phyloP scores from a whole-genome alignment of 2,113 vertebrate species.

The Cololabis saira region DNA sequence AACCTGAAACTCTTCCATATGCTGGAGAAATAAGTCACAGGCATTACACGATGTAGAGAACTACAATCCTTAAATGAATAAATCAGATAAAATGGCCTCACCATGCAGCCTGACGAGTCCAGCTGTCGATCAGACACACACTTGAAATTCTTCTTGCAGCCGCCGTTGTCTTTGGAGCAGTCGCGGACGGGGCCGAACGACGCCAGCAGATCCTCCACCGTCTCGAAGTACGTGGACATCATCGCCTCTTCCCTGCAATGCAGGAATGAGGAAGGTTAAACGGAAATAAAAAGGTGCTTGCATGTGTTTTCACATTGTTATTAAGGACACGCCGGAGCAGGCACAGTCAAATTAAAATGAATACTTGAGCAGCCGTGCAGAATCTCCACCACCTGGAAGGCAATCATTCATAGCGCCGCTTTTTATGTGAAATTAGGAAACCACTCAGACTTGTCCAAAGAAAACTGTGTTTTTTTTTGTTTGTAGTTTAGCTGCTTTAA shows the following conservation, averaged over 20 bases:
- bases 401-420: constrained; percentile 8
- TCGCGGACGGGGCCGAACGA: constrained; percentile 97
- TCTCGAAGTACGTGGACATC: constrained; percentile 97
- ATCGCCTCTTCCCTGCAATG: constrained; percentile 94
- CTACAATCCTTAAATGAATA: background rate
- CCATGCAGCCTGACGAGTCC: constrained; percentile 96
- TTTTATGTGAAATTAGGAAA: constrained; percentile 25
- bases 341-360: constrained; percentile 3
- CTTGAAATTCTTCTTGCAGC: constrained; percentile 97
- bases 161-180: constrained; percentile 95
- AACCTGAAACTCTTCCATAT: no score
- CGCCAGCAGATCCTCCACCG: constrained; percentile 93
- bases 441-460: constrained; percentile 6
- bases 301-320: no score
- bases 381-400: constrained; percentile 23
- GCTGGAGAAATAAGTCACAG: no score
- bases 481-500: background rate
- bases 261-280: constrained; percentile 23
- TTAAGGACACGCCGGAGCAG: no score
- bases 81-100: constrained; percentile 63
- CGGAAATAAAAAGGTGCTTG: background rate
- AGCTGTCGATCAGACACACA: constrained; percentile 94
- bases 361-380: constrained; percentile 18
- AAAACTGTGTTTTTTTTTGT: background rate
- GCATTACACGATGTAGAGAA: no score